Conservation (phyloP, 2,113 vertebrate genomes). For the Pollimyrus isidori region DNA sequence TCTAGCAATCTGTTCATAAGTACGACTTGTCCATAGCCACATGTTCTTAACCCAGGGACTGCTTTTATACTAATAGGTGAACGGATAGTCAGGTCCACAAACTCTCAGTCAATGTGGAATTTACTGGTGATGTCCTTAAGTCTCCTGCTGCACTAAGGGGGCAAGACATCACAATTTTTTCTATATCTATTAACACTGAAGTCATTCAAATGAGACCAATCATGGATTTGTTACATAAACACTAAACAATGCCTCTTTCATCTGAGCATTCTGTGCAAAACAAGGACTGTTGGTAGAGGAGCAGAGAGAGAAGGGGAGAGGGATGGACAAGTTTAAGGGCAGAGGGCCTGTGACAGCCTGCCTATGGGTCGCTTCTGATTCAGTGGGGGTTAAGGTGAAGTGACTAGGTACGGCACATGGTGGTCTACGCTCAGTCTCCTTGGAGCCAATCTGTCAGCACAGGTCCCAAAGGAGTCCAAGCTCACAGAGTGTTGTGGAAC, state of each 20-base stretch:
- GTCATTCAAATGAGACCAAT: not conserved
- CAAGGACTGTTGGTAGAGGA: not conserved
- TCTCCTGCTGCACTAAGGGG: not conserved
- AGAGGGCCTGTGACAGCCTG: not conserved
- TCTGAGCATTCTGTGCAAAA: not conserved
- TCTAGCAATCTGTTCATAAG: not conserved
- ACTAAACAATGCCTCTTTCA: not conserved
- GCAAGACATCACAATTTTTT: not conserved
- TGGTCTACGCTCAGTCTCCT: not conserved
- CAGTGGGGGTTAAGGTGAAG: not conserved
- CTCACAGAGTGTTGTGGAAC: not conserved
- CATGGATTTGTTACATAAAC: not conserved
- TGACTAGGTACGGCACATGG: not conserved
- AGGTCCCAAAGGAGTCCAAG: not conserved
- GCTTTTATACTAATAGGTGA: not conserved
- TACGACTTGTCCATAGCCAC: not conserved
- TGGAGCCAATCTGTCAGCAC: not conserved
- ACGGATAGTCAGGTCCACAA: not conserved
- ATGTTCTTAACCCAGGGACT: not conserved
- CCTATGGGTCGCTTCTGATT: not conserved
- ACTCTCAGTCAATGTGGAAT: not conserved
- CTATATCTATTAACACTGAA: not conserved
- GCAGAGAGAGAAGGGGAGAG: not conserved
- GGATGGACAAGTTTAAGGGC: not conserved
- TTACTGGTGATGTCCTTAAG: not conserved